phyloP scores from a whole-genome alignment of 2,113 vertebrate genomes.

The Oxygymnocypris stewartii region DNA sequence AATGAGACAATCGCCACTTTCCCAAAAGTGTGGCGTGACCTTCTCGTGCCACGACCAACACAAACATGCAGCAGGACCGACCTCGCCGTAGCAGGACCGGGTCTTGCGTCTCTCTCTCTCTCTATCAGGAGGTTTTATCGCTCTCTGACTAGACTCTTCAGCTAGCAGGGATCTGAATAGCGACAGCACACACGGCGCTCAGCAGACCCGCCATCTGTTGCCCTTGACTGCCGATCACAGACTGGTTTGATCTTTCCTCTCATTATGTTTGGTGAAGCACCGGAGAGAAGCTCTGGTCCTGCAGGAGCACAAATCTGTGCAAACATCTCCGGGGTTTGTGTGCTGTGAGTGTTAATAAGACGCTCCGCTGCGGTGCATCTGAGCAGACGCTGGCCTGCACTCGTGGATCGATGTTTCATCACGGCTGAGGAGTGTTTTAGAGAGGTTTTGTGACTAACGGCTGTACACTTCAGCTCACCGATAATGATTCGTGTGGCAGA shows the following conservation, averaged over 20 bases:
- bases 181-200: conserved; percentile 4
- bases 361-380: not conserved
- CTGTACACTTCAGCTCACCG: not conserved
- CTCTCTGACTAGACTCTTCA: not conserved
- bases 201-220: conserved; percentile 31
- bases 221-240: conserved; percentile 29
- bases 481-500: not conserved
- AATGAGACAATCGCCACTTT: not conserved
- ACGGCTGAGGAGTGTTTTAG: not conserved
- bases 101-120: not conserved
- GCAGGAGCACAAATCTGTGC: conserved; percentile 12
- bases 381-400: not conserved
- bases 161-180: not conserved
- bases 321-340: not conserved
- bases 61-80: not conserved
- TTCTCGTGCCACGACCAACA: not conserved
- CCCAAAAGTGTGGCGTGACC: not conserved
- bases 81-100: not conserved
- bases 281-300: not conserved
- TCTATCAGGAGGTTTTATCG: not conserved
- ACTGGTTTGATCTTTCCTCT: conserved; percentile 23
- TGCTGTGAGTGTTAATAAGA: not conserved
- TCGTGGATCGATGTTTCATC: not conserved
- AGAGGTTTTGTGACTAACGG: not conserved
- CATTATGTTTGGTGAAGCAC: not conserved